These are phyloP conservation scores for Calliphora vomitoria DNA, from an alignment of 2,888 invertebrate species.

Conservation along the genomic window DNA sequence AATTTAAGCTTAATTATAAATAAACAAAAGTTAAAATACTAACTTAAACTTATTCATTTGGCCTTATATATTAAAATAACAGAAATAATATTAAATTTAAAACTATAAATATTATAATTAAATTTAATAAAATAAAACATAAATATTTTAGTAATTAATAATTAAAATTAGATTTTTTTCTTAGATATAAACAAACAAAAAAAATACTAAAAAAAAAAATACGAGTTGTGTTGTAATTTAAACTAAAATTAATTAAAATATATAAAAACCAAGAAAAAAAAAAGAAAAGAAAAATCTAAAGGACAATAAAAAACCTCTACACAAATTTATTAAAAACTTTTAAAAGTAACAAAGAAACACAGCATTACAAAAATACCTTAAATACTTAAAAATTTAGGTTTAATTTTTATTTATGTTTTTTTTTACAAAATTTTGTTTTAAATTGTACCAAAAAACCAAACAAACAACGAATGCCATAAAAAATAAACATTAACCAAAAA, in stretches of 20 bases:
- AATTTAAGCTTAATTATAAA: constrained; percentile 65
- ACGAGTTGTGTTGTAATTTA: constrained; percentile 74
- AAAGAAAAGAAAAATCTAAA: constrained; percentile 76
- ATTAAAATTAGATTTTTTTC: constrained; percentile 59
- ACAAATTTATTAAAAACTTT: constrained; percentile 63
- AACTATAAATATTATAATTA: background rate
- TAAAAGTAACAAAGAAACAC: background rate
- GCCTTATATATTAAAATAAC: constrained; percentile 81
- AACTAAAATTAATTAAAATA: constrained; percentile 57
- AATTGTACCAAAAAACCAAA: constrained; percentile 6
- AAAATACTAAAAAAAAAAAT: constrained; percentile 59
- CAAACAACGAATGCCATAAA: constrained; percentile 65
- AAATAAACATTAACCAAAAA: constrained; percentile 47
- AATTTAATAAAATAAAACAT: constrained; percentile 65
- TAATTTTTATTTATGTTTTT: background rate
- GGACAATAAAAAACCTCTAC: constrained; percentile 78
- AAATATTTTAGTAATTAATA: constrained; percentile 46
- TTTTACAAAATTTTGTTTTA: constrained; percentile 32
- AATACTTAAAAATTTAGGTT: background rate
- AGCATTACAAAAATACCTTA: constrained; percentile 3
- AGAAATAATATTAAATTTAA: constrained; percentile 58
- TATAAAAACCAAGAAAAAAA: constrained; percentile 20
- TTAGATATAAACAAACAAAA: constrained; percentile 68
- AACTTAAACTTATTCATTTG: constrained; percentile 80
- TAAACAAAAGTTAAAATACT: constrained; percentile 74